A percentile compares a stretch with the other conserved stretches of the same genome.
Evolutionary conservation across 2,797 vertebrate genomes (phyloP).

Genomic region (Austrolebias charrua): DNA sequence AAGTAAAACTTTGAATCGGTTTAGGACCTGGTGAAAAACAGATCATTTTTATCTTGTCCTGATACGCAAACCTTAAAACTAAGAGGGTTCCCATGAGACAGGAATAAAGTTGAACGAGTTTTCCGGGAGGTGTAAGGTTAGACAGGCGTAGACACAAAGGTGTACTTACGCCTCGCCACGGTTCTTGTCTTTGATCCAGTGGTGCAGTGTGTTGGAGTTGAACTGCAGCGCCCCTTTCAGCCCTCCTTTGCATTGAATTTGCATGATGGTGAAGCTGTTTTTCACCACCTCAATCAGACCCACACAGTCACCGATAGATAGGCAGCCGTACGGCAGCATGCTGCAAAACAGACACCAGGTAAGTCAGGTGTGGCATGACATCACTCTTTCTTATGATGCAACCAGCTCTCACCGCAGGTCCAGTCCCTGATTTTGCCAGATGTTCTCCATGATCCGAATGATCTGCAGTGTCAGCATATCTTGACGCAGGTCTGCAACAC

Average conservation of each 20-base stretch:
- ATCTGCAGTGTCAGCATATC: slow-evolving; percentile 83
- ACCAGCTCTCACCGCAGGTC: slow-evolving; percentile 72
- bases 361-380: slow-evolving; percentile 12
- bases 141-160: not conserved
- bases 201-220: slow-evolving; percentile 82
- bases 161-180: slow-evolving; percentile 75
- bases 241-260: slow-evolving; percentile 88
- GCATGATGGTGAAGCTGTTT: slow-evolving; percentile 86
- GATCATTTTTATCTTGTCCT: too few relatives aligned
- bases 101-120: too few relatives aligned
- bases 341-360: slow-evolving; percentile 46
- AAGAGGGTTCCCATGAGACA: too few relatives aligned
- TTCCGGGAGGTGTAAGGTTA: too few relatives aligned
- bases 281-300: slow-evolving; percentile 84
- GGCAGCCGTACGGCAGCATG: slow-evolving; percentile 82
- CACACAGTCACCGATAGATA: slow-evolving; percentile 82
- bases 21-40: too few relatives aligned
- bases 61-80: too few relatives aligned
- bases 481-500: slow-evolving; percentile 74
- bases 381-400: slow-evolving; percentile 14
- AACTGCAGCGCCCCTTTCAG: slow-evolving; percentile 89
- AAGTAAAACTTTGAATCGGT: too few relatives aligned
- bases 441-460: slow-evolving; percentile 83
- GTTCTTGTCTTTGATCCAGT: slow-evolving; percentile 83
- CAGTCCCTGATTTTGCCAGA: slow-evolving; percentile 83